A percentile compares a stretch with the other conserved stretches of the same genome.
Evolutionary conservation across 2,888 invertebrate species (phyloP).

Genomic region (Protonemura montana): DNA sequence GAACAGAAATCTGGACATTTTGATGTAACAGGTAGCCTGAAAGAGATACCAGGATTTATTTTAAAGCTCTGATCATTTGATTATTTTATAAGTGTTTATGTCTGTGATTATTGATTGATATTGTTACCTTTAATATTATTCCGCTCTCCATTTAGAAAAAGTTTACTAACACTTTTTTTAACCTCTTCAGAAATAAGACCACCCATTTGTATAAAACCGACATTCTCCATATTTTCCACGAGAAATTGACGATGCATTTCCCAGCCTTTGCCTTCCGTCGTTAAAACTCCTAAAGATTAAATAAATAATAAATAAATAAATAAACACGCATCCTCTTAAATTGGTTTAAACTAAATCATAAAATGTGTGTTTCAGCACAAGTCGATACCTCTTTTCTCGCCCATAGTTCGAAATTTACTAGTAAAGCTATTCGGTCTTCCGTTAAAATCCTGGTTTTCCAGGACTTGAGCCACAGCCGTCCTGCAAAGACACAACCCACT

Average conservation of each 20-base stretch:
- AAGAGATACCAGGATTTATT: neutral
- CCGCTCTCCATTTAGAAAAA: neutral
- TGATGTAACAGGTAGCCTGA: slow-evolving; percentile 42
- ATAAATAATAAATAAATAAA: too few relatives aligned
- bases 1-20: slow-evolving; percentile 67
- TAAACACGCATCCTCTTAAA: too few relatives aligned
- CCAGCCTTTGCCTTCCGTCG: slow-evolving; percentile 48
- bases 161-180: neutral
- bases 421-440: slow-evolving; percentile 74
- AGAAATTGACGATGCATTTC: slow-evolving; percentile 45
- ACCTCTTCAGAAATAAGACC: slow-evolving; percentile 46
- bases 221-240: slow-evolving; percentile 43
- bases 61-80: neutral
- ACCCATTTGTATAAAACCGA: slow-evolving; percentile 48
- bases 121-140: neutral
- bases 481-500: neutral
- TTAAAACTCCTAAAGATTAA: slow-evolving; percentile 47
- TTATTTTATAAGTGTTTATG: too few relatives aligned
- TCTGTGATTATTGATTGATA: too few relatives aligned
- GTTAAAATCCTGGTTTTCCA: slow-evolving; percentile 67
- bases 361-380: too few relatives aligned
- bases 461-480: slow-evolving; percentile 61
- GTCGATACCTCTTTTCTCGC: slow-evolving; percentile 63
- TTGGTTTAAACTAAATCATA: too few relatives aligned
- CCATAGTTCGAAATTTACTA: slow-evolving; percentile 68